Base-by-base conservation (phyloP, 1,140 invertebrate species). In the Glomeris maerens region DNA sequence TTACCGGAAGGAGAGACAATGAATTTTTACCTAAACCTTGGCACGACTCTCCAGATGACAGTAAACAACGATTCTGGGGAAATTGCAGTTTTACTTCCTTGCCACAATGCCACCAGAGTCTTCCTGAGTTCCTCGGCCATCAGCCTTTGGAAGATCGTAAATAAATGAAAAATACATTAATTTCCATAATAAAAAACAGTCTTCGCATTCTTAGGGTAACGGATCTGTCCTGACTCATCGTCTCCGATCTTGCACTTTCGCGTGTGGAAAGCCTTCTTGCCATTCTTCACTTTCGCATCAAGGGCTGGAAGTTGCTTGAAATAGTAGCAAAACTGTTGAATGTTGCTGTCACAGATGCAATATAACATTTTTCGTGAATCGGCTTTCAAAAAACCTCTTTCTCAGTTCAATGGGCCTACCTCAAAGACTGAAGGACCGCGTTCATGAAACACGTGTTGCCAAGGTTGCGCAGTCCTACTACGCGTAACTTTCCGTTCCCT, bases 381-480 rank as follows among this genome's bases (percentile, higher is more conserved):
- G n/a, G 3, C 5, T 7, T 20, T 38, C 22, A 40, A 5, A 48
- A 13, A 20, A 14, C 7, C 1, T 5, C 5, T 21, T 4, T 42
- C 4, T 21, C 5, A 5, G 5, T 42, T 17, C 5, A n/a, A n/a
- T n/a, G 4, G 25, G 39, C 40, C 39, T 66, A 77, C 75, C 74
- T 84, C 59, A 89, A 72, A 55, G 82, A 85, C 62, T 89, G 85
- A 48, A 88, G 69, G 39, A 88, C 83, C 49, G 83, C 81, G 69
- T 86, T 88, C 84, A 89, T 89, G 66, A 88, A 89, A 66, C 84
- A 88, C 52, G 84, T 88, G 62, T 89, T 89, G 52, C 84, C 84
- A 62, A 87, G 71, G 71, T 89, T 89, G 59, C 82, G 73, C 57
- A 88, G 72, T 26, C 84, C 84, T 54, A 84, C 77, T 42, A 80